phyloP scores from a whole-genome alignment of 2,113 vertebrate species.

The Albula goreensis region DNA sequence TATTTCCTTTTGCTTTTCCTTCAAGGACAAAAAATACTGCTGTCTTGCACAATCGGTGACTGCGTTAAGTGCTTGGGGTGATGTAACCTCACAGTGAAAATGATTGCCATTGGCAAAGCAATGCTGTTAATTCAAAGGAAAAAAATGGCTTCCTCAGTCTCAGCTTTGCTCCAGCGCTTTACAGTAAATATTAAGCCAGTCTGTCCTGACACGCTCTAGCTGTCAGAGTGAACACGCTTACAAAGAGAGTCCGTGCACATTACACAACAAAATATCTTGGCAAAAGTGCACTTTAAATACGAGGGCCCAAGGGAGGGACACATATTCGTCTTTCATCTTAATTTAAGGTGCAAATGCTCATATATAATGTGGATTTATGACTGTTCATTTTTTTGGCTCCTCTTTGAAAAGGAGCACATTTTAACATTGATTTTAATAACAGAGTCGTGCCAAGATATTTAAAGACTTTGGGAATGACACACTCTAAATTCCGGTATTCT shows the following conservation, averaged over 20 bases:
- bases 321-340: background rate
- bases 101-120: background rate
- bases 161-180: background rate
- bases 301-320: background rate
- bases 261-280: background rate
- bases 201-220: background rate
- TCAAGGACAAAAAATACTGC: background rate
- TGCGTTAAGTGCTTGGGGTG: constrained; percentile 1
- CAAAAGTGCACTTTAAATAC: background rate
- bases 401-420: background rate
- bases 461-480: too few relatives aligned
- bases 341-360: background rate
- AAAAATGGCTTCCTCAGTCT: background rate
- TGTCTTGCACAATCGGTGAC: background rate
- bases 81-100: background rate
- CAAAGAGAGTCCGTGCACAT: background rate
- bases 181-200: background rate
- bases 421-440: background rate
- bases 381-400: background rate
- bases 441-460: background rate
- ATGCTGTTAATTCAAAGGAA: background rate
- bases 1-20: background rate
- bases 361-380: background rate
- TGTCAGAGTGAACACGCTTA: background rate
- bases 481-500: too few relatives aligned